Base-by-base conservation (phyloP, 2,797 vertebrate genomes). In the Petrocephalus schoutedeni region DNA sequence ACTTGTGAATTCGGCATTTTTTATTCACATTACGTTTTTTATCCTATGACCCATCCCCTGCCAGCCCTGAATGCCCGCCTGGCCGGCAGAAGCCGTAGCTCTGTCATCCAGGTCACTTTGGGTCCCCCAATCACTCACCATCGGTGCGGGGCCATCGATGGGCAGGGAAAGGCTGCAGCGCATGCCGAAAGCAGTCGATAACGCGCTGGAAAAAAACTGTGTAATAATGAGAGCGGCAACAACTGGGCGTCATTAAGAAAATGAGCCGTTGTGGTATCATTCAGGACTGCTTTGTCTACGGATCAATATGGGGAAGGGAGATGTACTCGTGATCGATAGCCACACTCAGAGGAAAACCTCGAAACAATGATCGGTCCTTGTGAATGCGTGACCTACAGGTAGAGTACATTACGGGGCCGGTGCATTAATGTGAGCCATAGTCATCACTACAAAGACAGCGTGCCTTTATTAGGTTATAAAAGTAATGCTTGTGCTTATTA, bases 161-260 rank as follows among this genome's bases (percentile, higher is more conserved):
- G 95, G 95, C 94, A 96, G 95, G 95, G 95, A 97, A 98, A 98
- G 98, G 97, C 98, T 97, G 95, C 94, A 92, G 91, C 94, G 95
- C 95, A 94, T 96, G 9, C 94, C 92, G 92, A 89, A 0, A 91
- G 90, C 93, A 97, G 96, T 98, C 97, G 96, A 98, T 98, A 97
- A 96, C 97, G 84, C 12, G 8, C 56, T 93, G 94, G 96, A 96
- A 98, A 97, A 97, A 97, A 97, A 98, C 98, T 98, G 98, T 96
- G 97, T 97, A 97, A 97, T 97, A 97, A 99, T 98, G 97, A 96
- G 96, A 95, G 97, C 95, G 94, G 94, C 94, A 93, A 94, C 95
- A 94, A 94, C 28, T 5, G 93, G 94, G 93, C 96, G 97, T 96
- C 97, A 91, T 95, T 96, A 95, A 94, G 94, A 97, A 97, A 97